phyloP scores from a whole-genome alignment of 92 coral and sea anemone species.

The Epizoanthus stellaris region DNA sequence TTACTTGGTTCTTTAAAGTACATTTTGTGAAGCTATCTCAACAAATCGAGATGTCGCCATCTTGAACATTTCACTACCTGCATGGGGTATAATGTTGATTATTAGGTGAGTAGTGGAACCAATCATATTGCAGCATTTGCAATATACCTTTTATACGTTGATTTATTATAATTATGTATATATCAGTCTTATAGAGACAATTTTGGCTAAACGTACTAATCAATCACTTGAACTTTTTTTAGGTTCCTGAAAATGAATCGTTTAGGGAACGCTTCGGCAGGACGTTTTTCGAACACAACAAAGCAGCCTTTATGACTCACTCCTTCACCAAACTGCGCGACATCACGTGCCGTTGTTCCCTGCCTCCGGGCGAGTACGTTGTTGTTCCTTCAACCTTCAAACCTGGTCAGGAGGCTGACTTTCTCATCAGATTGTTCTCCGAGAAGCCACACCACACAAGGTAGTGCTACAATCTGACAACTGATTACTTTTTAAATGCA shows the following conservation, averaged over 20 bases:
- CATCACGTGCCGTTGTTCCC: constrained; percentile 73
- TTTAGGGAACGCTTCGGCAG: constrained; percentile 58
- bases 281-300: constrained; percentile 80
- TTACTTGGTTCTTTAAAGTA: too few species aligned
- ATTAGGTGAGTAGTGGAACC: too few species aligned
- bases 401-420: constrained; percentile 77
- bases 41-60: too few species aligned
- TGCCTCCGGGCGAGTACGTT: constrained; percentile 77
- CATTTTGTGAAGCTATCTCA: too few species aligned
- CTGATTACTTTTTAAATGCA: too few species aligned
- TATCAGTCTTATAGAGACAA: constrained; percentile 9
- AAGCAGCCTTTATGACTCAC: constrained; percentile 79
- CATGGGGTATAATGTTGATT: too few species aligned
- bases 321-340: constrained; percentile 84
- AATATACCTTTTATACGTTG: too few species aligned
- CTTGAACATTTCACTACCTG: too few species aligned
- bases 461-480: not conserved
- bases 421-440: constrained; percentile 78
- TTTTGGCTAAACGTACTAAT: constrained; percentile 23
- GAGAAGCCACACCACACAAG: constrained; percentile 80
- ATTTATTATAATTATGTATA: too few species aligned
- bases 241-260: constrained; percentile 32
- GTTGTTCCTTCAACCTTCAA: constrained; percentile 85
- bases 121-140: too few species aligned
- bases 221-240: too few species aligned